Percentiles rank a stretch among this genome's conserved stretches.
phyloP scores from a whole-genome alignment of 2,113 vertebrate genomes.

The Chlorocebus sabaeus region DNA sequence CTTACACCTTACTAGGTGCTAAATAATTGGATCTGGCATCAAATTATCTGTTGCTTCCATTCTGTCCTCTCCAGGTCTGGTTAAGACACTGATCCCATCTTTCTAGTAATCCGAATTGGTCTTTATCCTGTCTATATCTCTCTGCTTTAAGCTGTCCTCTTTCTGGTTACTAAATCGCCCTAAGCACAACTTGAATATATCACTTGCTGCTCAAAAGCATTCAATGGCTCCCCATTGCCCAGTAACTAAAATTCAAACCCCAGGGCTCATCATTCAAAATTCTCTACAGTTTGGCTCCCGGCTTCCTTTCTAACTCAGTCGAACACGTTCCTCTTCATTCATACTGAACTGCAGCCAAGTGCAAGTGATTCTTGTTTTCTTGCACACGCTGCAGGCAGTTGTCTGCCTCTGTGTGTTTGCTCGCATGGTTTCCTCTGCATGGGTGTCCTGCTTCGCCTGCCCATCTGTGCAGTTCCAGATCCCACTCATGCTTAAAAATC shows the following conservation, averaged over 20 bases:
- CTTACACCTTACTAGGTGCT: neutral
- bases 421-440: neutral
- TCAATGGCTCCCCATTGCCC: constrained; percentile 24
- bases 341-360: neutral
- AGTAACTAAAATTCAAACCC: neutral
- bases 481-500: neutral
- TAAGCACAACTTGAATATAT: neutral
- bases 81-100: neutral
- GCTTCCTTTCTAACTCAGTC: neutral
- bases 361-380: neutral
- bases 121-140: neutral
- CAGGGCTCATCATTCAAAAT: neutral
- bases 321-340: neutral
- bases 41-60: neutral
- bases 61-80: neutral
- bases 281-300: neutral
- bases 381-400: neutral
- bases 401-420: neutral
- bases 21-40: neutral
- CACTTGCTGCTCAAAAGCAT: neutral
- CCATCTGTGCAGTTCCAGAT: neutral
- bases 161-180: neutral
- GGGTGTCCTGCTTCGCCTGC: neutral
- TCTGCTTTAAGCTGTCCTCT: neutral
- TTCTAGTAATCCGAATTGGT: neutral